phyloP scores from a whole-genome alignment of 2,113 vertebrate genomes.

The Mesocricetus auratus region DNA sequence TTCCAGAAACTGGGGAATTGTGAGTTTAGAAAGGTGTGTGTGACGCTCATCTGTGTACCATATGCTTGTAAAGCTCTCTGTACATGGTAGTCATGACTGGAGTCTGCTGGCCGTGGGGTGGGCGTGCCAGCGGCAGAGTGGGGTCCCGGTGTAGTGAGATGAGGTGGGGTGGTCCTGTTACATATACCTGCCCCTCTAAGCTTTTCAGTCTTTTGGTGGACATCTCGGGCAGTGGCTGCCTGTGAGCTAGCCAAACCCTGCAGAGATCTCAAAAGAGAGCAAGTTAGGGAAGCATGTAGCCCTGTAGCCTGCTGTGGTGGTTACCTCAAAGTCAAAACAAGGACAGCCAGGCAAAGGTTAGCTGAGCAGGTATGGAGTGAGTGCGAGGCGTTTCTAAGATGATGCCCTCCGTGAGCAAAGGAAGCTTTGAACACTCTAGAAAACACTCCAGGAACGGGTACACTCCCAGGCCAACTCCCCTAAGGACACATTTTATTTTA shows the following conservation, averaged over 20 bases:
- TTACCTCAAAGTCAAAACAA: not conserved
- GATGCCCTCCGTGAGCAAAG: not conserved
- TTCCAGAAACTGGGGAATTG: slow-evolving; percentile 12
- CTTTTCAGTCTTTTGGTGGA: not conserved
- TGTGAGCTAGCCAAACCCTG: not conserved
- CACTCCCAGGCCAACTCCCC: not conserved
- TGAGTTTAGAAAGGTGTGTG: not conserved
- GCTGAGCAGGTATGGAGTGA: not conserved
- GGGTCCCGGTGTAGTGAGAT: not conserved
- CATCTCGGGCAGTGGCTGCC: not conserved
- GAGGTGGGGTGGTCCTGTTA: not conserved
- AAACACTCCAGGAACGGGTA: not conserved
- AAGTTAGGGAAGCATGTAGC: not conserved
- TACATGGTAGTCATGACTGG: not conserved
- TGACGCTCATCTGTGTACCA: not conserved
- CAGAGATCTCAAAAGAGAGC: slow-evolving; percentile 15
- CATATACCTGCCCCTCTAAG: not conserved
- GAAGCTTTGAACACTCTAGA: too few relatives aligned
- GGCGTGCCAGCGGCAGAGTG: not conserved
- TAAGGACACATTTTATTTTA: not conserved
- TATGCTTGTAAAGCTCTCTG: not conserved
- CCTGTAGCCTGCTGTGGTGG: not conserved
- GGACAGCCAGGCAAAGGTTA: not conserved
- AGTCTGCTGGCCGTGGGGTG: not conserved
- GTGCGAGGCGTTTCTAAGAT: not conserved